Percentiles rank a stretch among this genome's conserved stretches.
These are phyloP conservation scores for Drosophila kepulauana DNA, from an alignment of 1,140 invertebrate species.

Conservation along the genomic window DNA sequence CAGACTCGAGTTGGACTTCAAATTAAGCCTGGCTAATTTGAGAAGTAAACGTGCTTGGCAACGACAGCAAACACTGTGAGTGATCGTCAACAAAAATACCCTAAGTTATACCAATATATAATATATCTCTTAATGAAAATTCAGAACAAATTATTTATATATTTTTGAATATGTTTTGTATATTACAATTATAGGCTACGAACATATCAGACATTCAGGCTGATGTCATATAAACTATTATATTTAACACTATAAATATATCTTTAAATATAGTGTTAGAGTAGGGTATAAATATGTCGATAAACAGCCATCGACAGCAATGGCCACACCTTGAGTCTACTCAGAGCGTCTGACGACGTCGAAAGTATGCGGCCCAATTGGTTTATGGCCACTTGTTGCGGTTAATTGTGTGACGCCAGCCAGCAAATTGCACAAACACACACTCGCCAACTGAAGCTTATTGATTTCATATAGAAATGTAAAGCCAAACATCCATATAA, in stretches of 20 bases:
- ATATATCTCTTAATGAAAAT: neutral
- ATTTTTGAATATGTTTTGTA: no score
- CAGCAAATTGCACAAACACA: constrained; percentile 55
- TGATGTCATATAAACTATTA: neutral
- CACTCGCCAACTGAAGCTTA: constrained; percentile 56
- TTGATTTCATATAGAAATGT: constrained; percentile 58
- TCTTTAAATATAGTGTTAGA: neutral
- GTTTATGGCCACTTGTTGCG: constrained; percentile 73
- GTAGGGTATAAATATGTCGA: constrained; percentile 14
- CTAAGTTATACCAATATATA: constrained; percentile 1
- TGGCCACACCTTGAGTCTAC: constrained; percentile 29
- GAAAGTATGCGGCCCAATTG: constrained; percentile 63
- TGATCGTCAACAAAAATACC: constrained; percentile 28
- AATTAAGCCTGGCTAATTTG: constrained; percentile 71
- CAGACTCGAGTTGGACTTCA: constrained; percentile 38
- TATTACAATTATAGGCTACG: no score
- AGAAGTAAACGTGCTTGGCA: constrained; percentile 64
- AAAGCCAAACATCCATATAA: constrained; percentile 21
- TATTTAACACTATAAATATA: neutral
- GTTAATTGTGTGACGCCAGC: constrained; percentile 68
- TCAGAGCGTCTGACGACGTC: constrained; percentile 16
- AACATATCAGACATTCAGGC: no score
- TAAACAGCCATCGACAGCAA: neutral
- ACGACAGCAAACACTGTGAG: neutral
- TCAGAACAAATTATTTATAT: neutral